Percentiles rank a stretch among this genome's conserved stretches.
Conservation (phyloP, 2,888 invertebrate genomes). For the Omphaloscelis lunosa region DNA sequence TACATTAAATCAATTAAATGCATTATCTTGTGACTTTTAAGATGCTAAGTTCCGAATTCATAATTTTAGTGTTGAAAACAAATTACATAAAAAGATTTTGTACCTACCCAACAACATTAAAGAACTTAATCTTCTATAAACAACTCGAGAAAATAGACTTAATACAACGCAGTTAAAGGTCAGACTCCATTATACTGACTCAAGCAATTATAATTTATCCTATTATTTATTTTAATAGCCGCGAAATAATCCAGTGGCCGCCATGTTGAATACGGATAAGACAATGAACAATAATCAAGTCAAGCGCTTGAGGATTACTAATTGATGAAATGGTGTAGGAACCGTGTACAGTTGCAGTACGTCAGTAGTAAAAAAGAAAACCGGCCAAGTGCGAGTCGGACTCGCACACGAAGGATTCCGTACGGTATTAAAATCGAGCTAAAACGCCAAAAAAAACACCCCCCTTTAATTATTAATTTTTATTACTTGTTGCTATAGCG, state of each 20-base stretch:
- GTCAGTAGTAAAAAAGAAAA: no score
- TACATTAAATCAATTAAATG: neutral
- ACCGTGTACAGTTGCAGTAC: no score
- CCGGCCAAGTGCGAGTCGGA: no score
- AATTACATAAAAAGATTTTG: neutral
- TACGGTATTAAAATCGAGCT: no score
- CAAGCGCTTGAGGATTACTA: neutral
- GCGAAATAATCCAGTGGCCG: constrained; percentile 36
- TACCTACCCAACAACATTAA: neutral
- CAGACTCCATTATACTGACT: constrained; percentile 19
- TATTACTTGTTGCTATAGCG: no score
- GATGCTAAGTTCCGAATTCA: neutral
- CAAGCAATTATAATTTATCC: constrained; percentile 18
- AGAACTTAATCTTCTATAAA: neutral
- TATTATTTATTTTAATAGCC: constrained; percentile 19
- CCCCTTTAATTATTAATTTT: no score
- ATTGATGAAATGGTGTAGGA: no score
- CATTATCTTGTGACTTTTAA: neutral
- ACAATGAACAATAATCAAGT: constrained; percentile 13
- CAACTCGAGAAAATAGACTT: neutral
- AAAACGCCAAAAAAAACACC: no score
- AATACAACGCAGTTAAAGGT: constrained; percentile 17
- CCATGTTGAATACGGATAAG: constrained; percentile 44
- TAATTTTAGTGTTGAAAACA: neutral
- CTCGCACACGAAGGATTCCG: no score